Conservation (phyloP, 1,140 invertebrate species). For the Temnothorax nylanderi region DNA sequence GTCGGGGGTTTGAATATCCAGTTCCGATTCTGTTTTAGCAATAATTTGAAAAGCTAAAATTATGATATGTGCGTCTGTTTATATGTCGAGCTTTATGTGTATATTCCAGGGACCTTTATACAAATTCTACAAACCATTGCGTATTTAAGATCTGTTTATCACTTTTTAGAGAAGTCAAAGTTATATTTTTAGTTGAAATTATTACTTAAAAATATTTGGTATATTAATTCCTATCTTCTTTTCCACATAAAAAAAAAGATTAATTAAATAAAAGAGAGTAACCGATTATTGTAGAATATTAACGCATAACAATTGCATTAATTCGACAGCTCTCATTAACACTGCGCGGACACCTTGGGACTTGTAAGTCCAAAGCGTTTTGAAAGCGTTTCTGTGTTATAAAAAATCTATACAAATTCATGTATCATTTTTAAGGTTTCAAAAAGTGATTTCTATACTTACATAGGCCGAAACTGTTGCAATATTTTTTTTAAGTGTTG, state of each 20-base stretch:
- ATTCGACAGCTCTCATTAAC: not conserved
- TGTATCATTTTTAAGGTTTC: too few relatives aligned
- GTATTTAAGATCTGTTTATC: not conserved
- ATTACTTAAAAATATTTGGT: not conserved
- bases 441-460: too few relatives aligned
- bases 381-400: too few relatives aligned
- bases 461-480: too few relatives aligned
- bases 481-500: too few relatives aligned
- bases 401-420: too few relatives aligned
- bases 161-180: not conserved
- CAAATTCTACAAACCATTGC: not conserved
- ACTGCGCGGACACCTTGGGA: too few relatives aligned
- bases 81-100: not conserved
- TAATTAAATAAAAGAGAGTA: not conserved
- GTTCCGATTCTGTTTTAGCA: not conserved
- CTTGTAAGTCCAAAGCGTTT: too few relatives aligned
- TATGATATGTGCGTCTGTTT: not conserved
- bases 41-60: not conserved
- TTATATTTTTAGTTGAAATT: not conserved
- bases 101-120: too few relatives aligned
- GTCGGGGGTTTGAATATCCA: not conserved
- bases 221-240: not conserved
- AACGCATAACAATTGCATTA: not conserved
- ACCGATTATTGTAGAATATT: not conserved
- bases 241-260: not conserved